phyloP scores from a whole-genome alignment of 2,113 vertebrate genomes.

The Prietella phreatophila region DNA sequence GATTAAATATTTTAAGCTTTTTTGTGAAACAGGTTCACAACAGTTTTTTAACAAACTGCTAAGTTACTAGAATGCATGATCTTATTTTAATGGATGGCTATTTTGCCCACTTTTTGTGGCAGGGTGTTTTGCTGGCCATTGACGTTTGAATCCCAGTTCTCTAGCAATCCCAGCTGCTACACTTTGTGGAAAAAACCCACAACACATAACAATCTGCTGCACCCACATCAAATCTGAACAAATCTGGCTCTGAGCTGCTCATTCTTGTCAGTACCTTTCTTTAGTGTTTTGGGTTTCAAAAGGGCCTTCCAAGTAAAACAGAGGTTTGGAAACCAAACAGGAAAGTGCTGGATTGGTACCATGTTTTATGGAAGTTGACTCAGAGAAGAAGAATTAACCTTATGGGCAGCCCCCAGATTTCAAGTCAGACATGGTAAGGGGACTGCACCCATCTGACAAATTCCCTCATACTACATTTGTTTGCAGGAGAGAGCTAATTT shows the following conservation, averaged over 20 bases:
- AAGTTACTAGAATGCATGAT: slow-evolving; percentile 22
- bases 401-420: slow-evolving; percentile 30
- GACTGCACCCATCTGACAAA: slow-evolving; percentile 13
- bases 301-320: slow-evolving; percentile 52
- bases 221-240: slow-evolving; percentile 46
- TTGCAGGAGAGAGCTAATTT: neutral
- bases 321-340: slow-evolving; percentile 44
- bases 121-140: neutral
- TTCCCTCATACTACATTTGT: neutral
- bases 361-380: slow-evolving; percentile 49
- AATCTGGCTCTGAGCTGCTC: slow-evolving; percentile 31
- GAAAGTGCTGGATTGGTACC: slow-evolving; percentile 44
- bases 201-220: slow-evolving; percentile 39
- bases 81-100: slow-evolving; percentile 27
- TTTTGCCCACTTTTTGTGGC: slow-evolving; percentile 34
- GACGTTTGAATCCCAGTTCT: slow-evolving; percentile 40
- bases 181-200: slow-evolving; percentile 37
- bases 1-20: slow-evolving; percentile 36
- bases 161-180: slow-evolving; percentile 28
- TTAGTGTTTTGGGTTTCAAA: slow-evolving; percentile 16
- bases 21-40: slow-evolving; percentile 35
- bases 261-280: slow-evolving; percentile 29
- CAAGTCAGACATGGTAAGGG: slow-evolving; percentile 18
- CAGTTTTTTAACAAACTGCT: slow-evolving; percentile 41
- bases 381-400: slow-evolving; percentile 38